Percentiles rank a stretch among this genome's conserved stretches.
Evolutionary conservation across 1,140 invertebrate genomes (phyloP).

Genomic region (Gryllus bimaculatus): DNA sequence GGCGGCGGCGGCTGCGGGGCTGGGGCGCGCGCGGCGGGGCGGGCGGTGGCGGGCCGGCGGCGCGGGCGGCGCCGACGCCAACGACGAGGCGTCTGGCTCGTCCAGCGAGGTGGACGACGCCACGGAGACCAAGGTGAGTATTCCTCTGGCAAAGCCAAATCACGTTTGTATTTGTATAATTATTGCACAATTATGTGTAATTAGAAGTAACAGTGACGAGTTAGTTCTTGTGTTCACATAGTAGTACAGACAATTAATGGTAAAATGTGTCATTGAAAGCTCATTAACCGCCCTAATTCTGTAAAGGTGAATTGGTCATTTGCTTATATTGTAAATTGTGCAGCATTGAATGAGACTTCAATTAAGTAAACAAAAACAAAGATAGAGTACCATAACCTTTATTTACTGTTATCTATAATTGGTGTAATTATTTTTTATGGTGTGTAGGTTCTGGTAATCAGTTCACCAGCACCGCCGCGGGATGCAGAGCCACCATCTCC

Average conservation of each 20-base stretch:
- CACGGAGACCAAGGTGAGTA: constrained; percentile 19
- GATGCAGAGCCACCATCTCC: background rate
- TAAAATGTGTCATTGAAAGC: no score
- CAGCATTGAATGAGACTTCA: no score
- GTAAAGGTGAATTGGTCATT: no score
- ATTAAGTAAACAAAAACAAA: no score
- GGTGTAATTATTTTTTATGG: background rate
- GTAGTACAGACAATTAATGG: no score
- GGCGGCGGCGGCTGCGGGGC: constrained; percentile 31
- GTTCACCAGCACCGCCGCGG: background rate
- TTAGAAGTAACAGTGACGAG: background rate
- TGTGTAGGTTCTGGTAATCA: constrained; percentile 9
- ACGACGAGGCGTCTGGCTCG: constrained; percentile 31
- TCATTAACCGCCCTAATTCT: no score
- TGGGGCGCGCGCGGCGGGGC: constrained; percentile 29
- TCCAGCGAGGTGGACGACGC: constrained; percentile 33
- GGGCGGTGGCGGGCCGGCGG: constrained; percentile 29
- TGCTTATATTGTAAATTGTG: no score
- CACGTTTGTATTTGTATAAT: background rate
- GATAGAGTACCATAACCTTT: no score
- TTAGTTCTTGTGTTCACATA: no score
- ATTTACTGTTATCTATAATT: background rate
- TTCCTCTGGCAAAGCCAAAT: background rate
- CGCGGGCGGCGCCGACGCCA: constrained; percentile 29
- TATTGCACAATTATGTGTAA: background rate